These are phyloP conservation scores for Buathra laborator DNA, from an alignment of 2,888 invertebrate species.

Conservation along the genomic window DNA sequence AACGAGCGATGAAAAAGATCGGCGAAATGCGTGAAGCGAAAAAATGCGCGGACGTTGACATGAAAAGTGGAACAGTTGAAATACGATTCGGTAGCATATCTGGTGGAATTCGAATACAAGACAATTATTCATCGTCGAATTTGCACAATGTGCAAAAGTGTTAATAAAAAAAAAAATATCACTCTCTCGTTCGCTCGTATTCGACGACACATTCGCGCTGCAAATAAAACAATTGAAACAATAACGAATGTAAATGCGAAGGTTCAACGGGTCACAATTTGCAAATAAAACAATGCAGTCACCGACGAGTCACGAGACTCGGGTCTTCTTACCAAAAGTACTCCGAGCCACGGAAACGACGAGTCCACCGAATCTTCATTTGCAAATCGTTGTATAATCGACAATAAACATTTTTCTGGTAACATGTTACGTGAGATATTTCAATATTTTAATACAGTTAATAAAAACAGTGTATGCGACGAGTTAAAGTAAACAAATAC, in stretches of 20 bases:
- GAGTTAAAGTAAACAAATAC: not conserved
- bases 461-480: not conserved
- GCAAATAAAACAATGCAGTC: slow-evolving; percentile 39
- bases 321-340: slow-evolving; percentile 62
- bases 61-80: slow-evolving; percentile 27
- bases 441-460: not conserved
- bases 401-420: slow-evolving; percentile 17
- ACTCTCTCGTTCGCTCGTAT: not conserved
- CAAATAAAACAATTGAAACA: slow-evolving; percentile 9
- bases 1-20: slow-evolving; percentile 44
- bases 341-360: slow-evolving; percentile 17
- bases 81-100: not conserved
- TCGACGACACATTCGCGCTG: slow-evolving; percentile 7
- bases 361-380: slow-evolving; percentile 31
- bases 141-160: not conserved
- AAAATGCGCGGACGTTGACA: slow-evolving; percentile 46
- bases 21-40: slow-evolving; percentile 52
- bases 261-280: slow-evolving; percentile 38
- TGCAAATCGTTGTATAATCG: slow-evolving; percentile 50
- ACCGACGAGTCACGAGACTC: slow-evolving; percentile 17
- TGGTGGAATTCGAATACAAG: not conserved
- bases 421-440: slow-evolving; percentile 10
- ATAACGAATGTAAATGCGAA: not conserved
- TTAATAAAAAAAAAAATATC: slow-evolving; percentile 12
- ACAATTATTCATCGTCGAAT: slow-evolving; percentile 21